Conservation (phyloP, 2,113 vertebrate species). For the Scomber japonicus region DNA sequence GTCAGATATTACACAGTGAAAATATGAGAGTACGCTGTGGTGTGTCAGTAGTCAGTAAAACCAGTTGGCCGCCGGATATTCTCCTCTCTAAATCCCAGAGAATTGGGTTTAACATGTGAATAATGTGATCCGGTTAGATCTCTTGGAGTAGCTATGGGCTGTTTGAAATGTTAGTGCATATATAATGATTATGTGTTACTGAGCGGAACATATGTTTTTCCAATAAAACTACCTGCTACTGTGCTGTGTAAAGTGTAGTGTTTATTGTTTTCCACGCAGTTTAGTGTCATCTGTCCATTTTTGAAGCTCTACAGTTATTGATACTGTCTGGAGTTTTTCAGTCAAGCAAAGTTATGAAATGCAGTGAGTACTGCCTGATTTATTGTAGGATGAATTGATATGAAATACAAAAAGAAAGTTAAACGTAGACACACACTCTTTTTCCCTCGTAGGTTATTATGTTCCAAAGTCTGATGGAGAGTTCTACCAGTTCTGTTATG, state of each 20-base stretch:
- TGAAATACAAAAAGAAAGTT: not conserved
- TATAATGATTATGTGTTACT: not conserved
- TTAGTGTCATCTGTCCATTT: not conserved
- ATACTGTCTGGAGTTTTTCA: not conserved
- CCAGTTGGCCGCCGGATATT: slow-evolving; percentile 46
- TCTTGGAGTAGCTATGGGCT: not conserved
- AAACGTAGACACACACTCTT: not conserved
- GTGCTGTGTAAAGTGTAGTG: not conserved
- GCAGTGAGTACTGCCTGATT: not conserved
- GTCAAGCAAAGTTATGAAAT: not conserved
- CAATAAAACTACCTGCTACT: not conserved
- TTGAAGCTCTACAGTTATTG: not conserved
- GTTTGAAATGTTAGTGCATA: not conserved
- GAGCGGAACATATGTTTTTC: not conserved
- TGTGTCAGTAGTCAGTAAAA: slow-evolving; percentile 77
- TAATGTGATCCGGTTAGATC: not conserved
- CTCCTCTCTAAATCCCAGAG: slow-evolving; percentile 16
- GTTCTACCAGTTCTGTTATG: slow-evolving; percentile 99
- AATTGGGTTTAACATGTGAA: slow-evolving; percentile 8
- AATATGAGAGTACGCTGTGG: slow-evolving; percentile 75
- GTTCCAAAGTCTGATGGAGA: slow-evolving; percentile 98
- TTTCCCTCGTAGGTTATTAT: slow-evolving; percentile 90
- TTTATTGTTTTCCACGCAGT: not conserved
- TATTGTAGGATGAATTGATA: not conserved
- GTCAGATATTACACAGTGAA: slow-evolving; percentile 80